Conservation (phyloP, 2,888 invertebrate species). For the Leptogaster cylindrica region DNA sequence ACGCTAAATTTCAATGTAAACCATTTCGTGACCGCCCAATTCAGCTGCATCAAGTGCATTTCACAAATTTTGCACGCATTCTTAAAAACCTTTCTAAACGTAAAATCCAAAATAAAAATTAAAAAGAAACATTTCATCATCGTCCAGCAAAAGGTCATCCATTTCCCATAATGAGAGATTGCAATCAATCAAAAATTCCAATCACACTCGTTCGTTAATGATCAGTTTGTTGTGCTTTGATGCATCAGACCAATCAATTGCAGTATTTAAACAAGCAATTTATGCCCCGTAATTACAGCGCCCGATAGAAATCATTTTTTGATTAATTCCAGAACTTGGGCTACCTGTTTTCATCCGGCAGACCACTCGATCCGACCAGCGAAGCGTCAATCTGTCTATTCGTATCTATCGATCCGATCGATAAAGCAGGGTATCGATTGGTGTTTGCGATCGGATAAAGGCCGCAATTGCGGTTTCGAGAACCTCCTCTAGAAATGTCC, state of each 20-base stretch:
- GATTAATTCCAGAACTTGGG: conserved; percentile 22
- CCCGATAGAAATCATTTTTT: conserved; percentile 17
- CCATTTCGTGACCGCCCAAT: too few species aligned
- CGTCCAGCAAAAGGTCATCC: conserved; percentile 4
- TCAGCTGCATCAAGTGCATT: too few species aligned
- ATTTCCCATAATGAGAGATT: conserved; percentile 20
- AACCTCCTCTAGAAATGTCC: conserved; percentile 5
- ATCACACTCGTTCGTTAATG: conserved; percentile 14
- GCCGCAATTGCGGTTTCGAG: conserved; percentile 9
- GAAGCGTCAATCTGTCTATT: conserved; percentile 22
- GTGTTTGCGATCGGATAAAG: not conserved
- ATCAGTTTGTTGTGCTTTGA: conserved; percentile 12
- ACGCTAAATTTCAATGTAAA: too few species aligned
- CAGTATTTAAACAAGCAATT: conserved; percentile 24
- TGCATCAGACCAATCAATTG: conserved; percentile 14
- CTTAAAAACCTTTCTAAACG: not conserved
- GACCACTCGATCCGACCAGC: conserved; percentile 10
- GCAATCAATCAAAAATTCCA: conserved; percentile 27
- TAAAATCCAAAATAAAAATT: too few species aligned
- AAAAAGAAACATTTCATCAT: conserved; percentile 14
- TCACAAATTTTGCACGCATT: conserved; percentile 26
- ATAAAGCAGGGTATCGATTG: conserved; percentile 3
- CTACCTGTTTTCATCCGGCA: conserved; percentile 19
- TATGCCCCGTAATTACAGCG: conserved; percentile 22
- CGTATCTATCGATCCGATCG: conserved; percentile 6